phyloP scores from a whole-genome alignment of 2,113 vertebrate species.

The Muntiacus muntjak region DNA sequence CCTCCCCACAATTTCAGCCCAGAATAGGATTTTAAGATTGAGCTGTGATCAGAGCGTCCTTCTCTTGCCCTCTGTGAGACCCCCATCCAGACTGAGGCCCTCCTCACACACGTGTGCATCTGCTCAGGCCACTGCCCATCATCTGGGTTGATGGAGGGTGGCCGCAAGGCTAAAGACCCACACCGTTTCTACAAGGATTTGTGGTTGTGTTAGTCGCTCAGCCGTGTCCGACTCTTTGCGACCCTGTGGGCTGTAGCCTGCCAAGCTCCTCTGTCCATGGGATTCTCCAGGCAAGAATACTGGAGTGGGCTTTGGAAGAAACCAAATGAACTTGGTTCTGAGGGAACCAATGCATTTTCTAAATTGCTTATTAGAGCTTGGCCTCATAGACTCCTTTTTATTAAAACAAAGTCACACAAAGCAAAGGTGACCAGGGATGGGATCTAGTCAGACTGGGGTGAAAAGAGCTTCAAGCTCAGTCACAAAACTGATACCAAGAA shows the following conservation, averaged over 20 bases:
- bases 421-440: neutral
- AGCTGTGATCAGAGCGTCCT: neutral
- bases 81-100: neutral
- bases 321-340: neutral
- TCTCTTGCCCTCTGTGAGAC: neutral
- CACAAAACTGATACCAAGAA: neutral
- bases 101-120: neutral
- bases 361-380: neutral
- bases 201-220: neutral
- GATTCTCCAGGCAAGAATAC: neutral
- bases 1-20: neutral
- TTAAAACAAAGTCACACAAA: neutral
- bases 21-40: neutral
- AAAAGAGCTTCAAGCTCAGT: neutral
- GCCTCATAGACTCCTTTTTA: neutral
- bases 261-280: neutral
- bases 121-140: neutral
- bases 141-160: neutral
- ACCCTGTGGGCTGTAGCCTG: neutral
- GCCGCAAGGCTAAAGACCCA: neutral
- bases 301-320: neutral
- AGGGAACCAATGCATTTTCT: neutral
- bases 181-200: neutral
- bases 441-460: neutral
- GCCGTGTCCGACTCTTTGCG: neutral